These are phyloP conservation scores for Channallabes apus DNA, from an alignment of 2,797 vertebrate genomes.

Conservation along the genomic window DNA sequence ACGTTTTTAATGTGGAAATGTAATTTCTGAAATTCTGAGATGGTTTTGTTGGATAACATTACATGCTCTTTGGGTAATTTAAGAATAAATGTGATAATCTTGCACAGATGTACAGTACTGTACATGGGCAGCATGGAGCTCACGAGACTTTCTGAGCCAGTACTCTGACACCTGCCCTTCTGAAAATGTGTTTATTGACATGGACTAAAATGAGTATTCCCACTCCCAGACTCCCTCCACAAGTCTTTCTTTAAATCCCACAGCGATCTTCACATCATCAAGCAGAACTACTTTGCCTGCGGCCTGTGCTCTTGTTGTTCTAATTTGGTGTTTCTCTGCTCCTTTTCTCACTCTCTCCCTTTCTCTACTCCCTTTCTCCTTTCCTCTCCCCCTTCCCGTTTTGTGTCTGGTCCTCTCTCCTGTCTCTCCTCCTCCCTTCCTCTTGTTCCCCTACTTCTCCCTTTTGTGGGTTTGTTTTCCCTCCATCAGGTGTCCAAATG, in stretches of 20 bases:
- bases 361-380: constrained; percentile 73
- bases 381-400: constrained; percentile 43
- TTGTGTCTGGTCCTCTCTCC: constrained; percentile 6
- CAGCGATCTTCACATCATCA: constrained; percentile 66
- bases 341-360: constrained; percentile 74
- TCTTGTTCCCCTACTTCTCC: constrained; percentile 86
- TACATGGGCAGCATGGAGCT: constrained; percentile 6
- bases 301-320: constrained; percentile 73
- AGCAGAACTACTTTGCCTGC: constrained; percentile 57
- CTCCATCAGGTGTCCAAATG: constrained; percentile 96
- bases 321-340: constrained; percentile 86
- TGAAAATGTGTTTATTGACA: constrained; percentile 80
- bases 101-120: neutral
- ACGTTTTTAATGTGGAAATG: neutral
- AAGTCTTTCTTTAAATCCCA: constrained; percentile 64
- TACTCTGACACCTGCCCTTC: constrained; percentile 83
- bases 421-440: constrained; percentile 63
- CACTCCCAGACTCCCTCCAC: constrained; percentile 49
- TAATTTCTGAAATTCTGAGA: neutral
- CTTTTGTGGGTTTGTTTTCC: constrained; percentile 74
- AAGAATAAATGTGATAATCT: neutral
- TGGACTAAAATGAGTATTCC: constrained; percentile 52
- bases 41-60: neutral
- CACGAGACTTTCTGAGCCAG: constrained; percentile 69
- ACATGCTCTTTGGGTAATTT: neutral